These are phyloP conservation scores for Rhegmatorhina hoffmannsi DNA, from an alignment of 2,113 vertebrate genomes.

Conservation along the genomic window DNA sequence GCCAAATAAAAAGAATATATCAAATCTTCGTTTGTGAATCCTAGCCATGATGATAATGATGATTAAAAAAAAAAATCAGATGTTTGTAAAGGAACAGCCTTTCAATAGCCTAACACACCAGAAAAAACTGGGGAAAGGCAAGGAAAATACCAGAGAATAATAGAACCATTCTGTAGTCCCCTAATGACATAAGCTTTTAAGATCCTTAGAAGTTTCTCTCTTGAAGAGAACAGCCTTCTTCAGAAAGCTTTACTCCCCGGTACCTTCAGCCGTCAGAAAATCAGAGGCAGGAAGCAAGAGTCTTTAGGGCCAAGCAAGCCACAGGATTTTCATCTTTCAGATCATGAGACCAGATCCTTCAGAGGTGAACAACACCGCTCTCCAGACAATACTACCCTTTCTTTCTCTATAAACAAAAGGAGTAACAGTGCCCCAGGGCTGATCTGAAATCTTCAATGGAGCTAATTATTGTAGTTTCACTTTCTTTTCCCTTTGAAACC, in stretches of 20 bases:
- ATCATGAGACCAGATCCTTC: not conserved
- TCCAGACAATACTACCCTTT: not conserved
- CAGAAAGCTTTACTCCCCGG: not conserved
- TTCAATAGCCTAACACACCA: slow-evolving; percentile 1
- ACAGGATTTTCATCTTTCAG: not conserved
- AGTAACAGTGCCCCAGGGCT: not conserved
- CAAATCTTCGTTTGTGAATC: too few relatives aligned
- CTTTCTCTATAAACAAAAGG: not conserved
- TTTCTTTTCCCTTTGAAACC: not conserved
- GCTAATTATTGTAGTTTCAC: not conserved
- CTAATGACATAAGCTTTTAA: not conserved
- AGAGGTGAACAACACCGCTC: not conserved
- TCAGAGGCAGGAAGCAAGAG: not conserved
- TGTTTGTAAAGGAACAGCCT: slow-evolving; percentile 8
- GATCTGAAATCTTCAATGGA: not conserved
- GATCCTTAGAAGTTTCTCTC: not conserved
- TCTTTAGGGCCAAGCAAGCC: not conserved
- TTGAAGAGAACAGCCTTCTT: not conserved
- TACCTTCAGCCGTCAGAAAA: not conserved
- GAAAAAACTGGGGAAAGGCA: not conserved
- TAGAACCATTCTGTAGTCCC: not conserved
- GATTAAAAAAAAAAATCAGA: not conserved
- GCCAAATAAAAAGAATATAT: not conserved
- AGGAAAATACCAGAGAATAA: not conserved
- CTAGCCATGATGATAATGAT: too few relatives aligned